Percentiles rank a stretch among this genome's conserved stretches.
phyloP scores from a whole-genome alignment of 2,888 invertebrate species.

The Chouioia cunea region DNA sequence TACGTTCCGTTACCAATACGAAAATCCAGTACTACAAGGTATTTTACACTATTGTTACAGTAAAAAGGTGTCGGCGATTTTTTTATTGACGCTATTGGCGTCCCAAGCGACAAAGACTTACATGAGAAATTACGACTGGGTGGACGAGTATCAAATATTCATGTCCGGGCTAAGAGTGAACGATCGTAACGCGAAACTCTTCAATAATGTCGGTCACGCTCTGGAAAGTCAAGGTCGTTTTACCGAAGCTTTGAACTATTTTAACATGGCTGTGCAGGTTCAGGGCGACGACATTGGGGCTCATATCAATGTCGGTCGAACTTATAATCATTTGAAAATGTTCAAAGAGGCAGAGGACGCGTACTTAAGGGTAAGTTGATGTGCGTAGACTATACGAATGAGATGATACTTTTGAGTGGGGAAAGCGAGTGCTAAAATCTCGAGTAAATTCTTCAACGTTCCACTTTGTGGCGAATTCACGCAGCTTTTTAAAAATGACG shows the following conservation, averaged over 20 bases:
- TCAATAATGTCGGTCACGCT: slow-evolving; percentile 97
- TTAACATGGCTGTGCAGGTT: slow-evolving; percentile 91
- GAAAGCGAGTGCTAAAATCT: too few relatives aligned
- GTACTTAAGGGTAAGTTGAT: slow-evolving; percentile 77
- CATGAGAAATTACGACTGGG: slow-evolving; percentile 92
- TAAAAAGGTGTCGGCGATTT: slow-evolving; percentile 76
- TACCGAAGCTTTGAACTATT: slow-evolving; percentile 88
- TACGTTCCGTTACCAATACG: background rate
- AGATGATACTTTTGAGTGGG: too few relatives aligned
- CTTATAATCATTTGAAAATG: slow-evolving; percentile 91
- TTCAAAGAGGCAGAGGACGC: slow-evolving; percentile 93
- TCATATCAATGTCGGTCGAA: slow-evolving; percentile 96
- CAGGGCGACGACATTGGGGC: slow-evolving; percentile 97
- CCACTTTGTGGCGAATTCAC: background rate
- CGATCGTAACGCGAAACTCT: slow-evolving; percentile 93
- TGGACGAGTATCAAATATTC: slow-evolving; percentile 93
- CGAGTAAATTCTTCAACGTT: too few relatives aligned
- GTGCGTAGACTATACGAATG: background rate
- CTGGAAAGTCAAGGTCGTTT: slow-evolving; percentile 81
- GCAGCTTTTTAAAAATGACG: background rate
- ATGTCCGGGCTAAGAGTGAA: slow-evolving; percentile 91
- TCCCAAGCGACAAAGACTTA: slow-evolving; percentile 89
- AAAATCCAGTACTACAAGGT: background rate
- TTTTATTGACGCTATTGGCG: slow-evolving; percentile 77
- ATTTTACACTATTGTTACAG: slow-evolving; percentile 55